Evolutionary conservation across 2,797 vertebrate genomes (phyloP).

Genomic region (Poecilia picta): DNA sequence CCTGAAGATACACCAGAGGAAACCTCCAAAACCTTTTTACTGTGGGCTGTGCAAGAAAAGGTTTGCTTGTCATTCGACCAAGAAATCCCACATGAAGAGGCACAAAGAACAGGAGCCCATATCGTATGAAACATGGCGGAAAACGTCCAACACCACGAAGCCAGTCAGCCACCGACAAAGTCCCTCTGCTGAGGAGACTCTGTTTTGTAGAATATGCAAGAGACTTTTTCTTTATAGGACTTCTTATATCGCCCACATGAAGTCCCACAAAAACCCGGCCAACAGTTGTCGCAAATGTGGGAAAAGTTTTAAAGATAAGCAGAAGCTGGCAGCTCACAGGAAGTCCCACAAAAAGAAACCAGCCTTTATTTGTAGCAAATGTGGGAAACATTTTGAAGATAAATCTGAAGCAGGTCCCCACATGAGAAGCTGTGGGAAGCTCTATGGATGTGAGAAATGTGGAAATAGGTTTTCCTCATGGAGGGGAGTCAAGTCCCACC

Average conservation of each 20-base stretch:
- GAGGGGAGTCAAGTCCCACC: neutral
- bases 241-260: neutral
- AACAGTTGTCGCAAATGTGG: neutral
- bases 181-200: neutral
- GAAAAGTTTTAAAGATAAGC: neutral
- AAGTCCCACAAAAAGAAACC: neutral
- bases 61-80: neutral
- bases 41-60: neutral
- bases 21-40: neutral
- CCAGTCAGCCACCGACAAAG: neutral
- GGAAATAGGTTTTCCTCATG: neutral
- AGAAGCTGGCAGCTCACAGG: neutral
- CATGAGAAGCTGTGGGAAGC: neutral
- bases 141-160: neutral
- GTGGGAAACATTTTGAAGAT: neutral
- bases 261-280: neutral
- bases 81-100: neutral
- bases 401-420: neutral
- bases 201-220: neutral
- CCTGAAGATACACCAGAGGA: neutral
- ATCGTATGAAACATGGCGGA: neutral
- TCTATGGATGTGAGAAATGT: neutral
- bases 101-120: neutral
- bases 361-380: neutral
- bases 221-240: neutral